Base-by-base conservation (phyloP, 2,113 vertebrate species). In the Canis aureus region DNA sequence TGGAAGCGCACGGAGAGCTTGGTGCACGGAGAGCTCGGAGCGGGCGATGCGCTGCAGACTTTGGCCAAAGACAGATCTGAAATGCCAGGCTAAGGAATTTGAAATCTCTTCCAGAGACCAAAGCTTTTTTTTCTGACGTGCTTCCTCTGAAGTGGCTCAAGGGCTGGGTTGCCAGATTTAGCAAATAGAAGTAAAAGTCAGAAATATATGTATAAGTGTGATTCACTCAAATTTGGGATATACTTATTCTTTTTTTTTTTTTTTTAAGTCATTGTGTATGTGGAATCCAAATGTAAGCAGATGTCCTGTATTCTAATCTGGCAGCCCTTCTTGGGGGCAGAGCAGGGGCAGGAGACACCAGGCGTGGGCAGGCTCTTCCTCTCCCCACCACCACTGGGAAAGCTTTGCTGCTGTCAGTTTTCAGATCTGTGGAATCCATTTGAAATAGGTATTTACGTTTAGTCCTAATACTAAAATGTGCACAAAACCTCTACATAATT, bases 401-500 rank as follows among this genome's bases (percentile, higher is more conserved):
- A n/a, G 51, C 10, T 55, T 27, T 71, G 53, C 32, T 32, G 20
- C 55, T 29, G 5, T n/a, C 66, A 1, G 7, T 23, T 79, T 76
- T 38, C 38, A 51, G 59, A 57, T 59, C 79, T 7, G 55, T 32
- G 60, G 69, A 82, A 10, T 74, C 57, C 49, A 53, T 49, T 43
- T 83, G 60, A 96, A 94, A 59, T 29, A 62, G 66, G 17, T 49
- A 11, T 57, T 49, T 83, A 82, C 49, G 57, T 71, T 88, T 69
- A 84, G 62, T 57, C 67, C 66, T 64, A 74, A 62, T 67, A 85
- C 76, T 85, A 55, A 91, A 89, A 73, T 90, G 17, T 60, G 53
- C 27, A 43, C 32, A 81, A 92, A 82, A 66, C 8, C 9, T 22
- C 67, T 66, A 25, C 4, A 43, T 55, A 80, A 80, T 57, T 43